Base-by-base conservation (phyloP, 1,140 invertebrate genomes). In the Centruroides sculpturatus region DNA sequence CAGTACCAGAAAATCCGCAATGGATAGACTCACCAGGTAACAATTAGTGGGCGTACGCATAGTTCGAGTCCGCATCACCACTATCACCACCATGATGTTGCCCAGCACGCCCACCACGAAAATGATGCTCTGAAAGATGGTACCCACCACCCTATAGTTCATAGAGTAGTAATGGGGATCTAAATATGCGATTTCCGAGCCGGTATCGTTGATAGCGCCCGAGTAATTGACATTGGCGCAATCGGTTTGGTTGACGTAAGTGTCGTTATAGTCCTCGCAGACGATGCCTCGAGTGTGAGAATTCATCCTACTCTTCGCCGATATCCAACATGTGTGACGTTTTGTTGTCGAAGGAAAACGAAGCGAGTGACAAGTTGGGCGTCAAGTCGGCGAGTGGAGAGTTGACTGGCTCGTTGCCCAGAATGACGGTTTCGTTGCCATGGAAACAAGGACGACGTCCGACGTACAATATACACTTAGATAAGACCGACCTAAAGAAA, bases 21-120 rank as follows among this genome's bases (percentile, higher is more conserved):
- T 64, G 5, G 82, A 81, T 60, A 83, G 65, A 56, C 78, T 80
- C 4, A 82, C 78, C 50, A 83, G 69, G 68, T 83, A 83, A 68
- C 80, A 82, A 69, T 83, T 83, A 35, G 81, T 83, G 0, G 81
- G 81, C 3, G 81, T 79, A 60, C 77, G 76, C 79, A 83, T 79
- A 57, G 72, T 73, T 51, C 72, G 70, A 5, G 74, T 77, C 10
- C 71, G 66, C 11, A 69, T 68, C 3, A 78, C 75, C 4, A 82
- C 79, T 12, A 80, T 72, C 6, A 80, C 77, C 1, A 80, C 78
- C 70, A 80, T 72, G 8, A 78, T 69, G 66, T 82, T 82, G 1
- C 81, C 81, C n/a, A 79, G 61, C 35, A 82, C 71, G 6, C 64
- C 80, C 4, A 82, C 72, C 3, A 80, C 63, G 59, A 82, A 76